Conservation (phyloP, 2,113 vertebrate genomes). For the Ovis canadensis region DNA sequence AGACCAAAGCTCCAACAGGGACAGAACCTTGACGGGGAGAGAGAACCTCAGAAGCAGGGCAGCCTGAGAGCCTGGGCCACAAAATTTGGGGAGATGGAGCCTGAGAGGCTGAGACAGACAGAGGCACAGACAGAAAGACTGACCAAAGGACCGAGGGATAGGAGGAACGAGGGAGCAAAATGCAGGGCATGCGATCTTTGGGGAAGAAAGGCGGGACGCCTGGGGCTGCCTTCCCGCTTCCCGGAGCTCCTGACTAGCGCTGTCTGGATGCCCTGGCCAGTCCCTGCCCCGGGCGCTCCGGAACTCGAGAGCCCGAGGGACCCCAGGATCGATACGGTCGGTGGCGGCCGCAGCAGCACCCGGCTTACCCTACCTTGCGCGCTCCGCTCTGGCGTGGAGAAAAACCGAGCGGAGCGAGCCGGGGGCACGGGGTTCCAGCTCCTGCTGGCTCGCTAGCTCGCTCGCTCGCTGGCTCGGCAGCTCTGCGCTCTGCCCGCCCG, state of each 20-base stretch:
- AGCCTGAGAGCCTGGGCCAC: background rate
- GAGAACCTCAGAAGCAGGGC: background rate
- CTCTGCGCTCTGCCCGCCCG: conserved; percentile 43
- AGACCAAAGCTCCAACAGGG: background rate
- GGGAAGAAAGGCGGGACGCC: conserved; percentile 43
- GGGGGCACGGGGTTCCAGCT: background rate
- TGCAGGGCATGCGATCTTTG: background rate
- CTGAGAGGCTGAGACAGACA: conserved; percentile 54
- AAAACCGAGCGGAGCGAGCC: conserved; percentile 28
- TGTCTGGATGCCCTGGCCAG: background rate
- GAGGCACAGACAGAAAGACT: conserved; percentile 53
- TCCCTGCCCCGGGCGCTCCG: background rate
- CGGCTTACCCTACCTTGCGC: conserved; percentile 68
- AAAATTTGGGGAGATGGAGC: background rate
- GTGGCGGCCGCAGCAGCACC: background rate
- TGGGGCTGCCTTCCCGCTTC: conserved; percentile 23
- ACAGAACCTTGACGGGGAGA: background rate
- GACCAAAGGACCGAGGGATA: conserved; percentile 30
- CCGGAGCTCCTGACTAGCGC: background rate
- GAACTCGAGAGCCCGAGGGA: background rate
- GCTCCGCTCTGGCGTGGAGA: conserved; percentile 42
- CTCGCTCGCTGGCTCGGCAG: background rate
- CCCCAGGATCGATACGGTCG: background rate
- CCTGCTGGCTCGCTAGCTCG: background rate
- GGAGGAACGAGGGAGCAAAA: background rate